These are phyloP conservation scores for Deroplatys truncata DNA, from an alignment of 2,888 invertebrate genomes.

Conservation along the genomic window DNA sequence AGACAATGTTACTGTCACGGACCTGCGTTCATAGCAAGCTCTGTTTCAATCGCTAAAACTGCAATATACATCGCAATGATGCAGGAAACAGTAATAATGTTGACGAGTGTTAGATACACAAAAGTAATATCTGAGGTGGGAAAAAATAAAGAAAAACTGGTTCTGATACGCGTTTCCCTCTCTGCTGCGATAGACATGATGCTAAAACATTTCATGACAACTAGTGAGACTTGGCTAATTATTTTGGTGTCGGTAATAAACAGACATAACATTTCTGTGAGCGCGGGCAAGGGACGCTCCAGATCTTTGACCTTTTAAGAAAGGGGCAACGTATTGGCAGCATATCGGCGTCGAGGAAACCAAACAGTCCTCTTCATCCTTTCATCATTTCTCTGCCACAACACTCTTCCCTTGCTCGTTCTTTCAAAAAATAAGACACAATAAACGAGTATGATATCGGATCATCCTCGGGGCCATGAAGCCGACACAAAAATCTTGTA, in stretches of 20 bases:
- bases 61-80: not conserved
- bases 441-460: conserved; percentile 10
- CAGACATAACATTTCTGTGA: not conserved
- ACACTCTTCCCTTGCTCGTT: not conserved
- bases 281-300: not conserved
- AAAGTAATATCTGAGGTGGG: not conserved
- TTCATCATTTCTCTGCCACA: not conserved
- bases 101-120: not conserved
- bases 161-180: not conserved
- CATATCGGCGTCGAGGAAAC: not conserved
- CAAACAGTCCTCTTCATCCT: not conserved
- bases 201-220: conserved; percentile 18
- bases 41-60: not conserved
- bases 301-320: not conserved
- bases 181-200: not conserved
- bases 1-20: not conserved
- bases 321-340: not conserved
- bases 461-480: conserved; percentile 18
- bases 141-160: not conserved
- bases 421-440: not conserved
- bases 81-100: not conserved
- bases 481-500: conserved; percentile 16
- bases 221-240: conserved; percentile 22
- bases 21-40: not conserved
- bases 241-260: not conserved